phyloP scores from a whole-genome alignment of 2,113 vertebrate species.

The Cyanocitta stelleri region DNA sequence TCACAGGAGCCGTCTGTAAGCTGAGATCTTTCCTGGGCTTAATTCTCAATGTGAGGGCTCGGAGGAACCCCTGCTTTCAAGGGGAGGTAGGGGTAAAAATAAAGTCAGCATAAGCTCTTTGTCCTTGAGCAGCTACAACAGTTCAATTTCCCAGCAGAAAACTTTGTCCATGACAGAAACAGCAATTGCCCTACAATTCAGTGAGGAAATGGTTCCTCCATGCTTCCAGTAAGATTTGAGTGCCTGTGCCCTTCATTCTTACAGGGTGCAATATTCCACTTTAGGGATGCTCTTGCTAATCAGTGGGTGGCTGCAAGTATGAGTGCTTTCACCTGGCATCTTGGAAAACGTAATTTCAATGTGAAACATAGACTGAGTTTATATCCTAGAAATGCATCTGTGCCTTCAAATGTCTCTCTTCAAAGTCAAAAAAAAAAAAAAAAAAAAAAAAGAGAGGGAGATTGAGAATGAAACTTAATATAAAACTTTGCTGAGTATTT shows the following conservation, averaged over 20 bases:
- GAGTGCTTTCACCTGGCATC: neutral
- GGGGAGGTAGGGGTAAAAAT: neutral
- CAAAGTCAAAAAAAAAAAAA: neutral
- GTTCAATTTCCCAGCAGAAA: neutral
- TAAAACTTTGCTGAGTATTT: neutral
- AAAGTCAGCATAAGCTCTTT: neutral
- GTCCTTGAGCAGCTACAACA: neutral
- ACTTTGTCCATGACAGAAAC: neutral
- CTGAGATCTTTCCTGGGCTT: slow-evolving; percentile 7
- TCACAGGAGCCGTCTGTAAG: slow-evolving; percentile 36
- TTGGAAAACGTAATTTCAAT: neutral
- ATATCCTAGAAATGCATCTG: neutral
- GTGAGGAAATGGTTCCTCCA: neutral
- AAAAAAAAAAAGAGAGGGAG: too few species aligned
- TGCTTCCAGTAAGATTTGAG: neutral
- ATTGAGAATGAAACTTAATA: neutral
- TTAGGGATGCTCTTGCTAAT: neutral
- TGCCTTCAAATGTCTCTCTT: neutral
- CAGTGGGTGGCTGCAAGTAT: neutral
- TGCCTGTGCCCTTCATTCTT: neutral
- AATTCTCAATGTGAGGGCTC: neutral
- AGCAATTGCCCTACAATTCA: neutral
- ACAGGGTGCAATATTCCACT: neutral
- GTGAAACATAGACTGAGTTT: accelerated
- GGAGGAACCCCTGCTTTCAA: neutral